A percentile compares a stretch with the other conserved stretches of the same genome.
These are phyloP conservation scores for Haliaeetus leucogaster DNA, from an alignment of 2,113 vertebrate species.

Conservation along the genomic window DNA sequence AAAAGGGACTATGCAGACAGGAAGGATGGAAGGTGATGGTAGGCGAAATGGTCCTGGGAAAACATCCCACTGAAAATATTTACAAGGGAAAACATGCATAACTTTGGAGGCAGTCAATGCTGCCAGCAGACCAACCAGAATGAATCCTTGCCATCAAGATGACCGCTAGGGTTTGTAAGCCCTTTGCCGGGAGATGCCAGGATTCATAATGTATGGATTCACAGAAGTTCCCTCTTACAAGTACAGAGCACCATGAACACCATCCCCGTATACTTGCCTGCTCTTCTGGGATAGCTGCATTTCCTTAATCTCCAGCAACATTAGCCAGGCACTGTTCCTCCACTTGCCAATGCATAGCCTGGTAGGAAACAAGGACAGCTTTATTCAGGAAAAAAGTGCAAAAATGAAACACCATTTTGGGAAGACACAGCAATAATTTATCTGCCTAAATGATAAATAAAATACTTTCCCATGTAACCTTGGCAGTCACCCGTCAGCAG, in stretches of 20 bases:
- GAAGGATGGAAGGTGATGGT: neutral
- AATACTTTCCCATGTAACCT: conserved; percentile 2
- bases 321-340: neutral
- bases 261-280: neutral
- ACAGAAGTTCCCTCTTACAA: neutral
- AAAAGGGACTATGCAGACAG: neutral
- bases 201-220: neutral
- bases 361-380: neutral
- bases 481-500: neutral
- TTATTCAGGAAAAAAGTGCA: neutral
- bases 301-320: neutral
- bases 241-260: neutral
- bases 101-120: neutral
- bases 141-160: neutral
- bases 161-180: neutral
- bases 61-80: conserved; percentile 29
- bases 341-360: neutral
- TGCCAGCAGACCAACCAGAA: neutral
- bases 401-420: neutral
- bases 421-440: neutral
- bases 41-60: neutral
- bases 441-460: neutral
- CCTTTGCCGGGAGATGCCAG: neutral
- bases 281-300: neutral
- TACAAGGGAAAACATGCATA: neutral